Evolutionary conservation across 2,888 invertebrate species (phyloP).

Genomic region (Dasypolia templi): DNA sequence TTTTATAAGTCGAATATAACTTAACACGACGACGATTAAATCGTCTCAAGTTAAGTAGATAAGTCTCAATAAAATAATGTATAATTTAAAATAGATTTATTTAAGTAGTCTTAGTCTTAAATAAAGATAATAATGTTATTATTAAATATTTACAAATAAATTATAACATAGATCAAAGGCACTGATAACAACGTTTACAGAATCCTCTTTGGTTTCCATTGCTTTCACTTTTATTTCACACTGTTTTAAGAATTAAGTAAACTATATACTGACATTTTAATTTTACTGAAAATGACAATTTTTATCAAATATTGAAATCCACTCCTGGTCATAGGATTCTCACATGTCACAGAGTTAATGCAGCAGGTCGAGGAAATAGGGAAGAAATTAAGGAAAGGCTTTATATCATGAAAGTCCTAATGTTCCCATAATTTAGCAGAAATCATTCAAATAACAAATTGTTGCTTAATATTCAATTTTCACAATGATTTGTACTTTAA

Average conservation of each 20-base stretch:
- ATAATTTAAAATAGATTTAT: slow-evolving; percentile 17
- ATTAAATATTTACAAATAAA: slow-evolving; percentile 60
- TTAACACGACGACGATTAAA: too few species aligned
- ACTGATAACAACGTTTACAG: slow-evolving; percentile 46
- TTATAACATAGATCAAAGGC: slow-evolving; percentile 44
- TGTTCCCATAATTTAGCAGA: not conserved
- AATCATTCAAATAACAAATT: not conserved
- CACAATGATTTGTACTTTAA: not conserved
- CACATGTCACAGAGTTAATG: not conserved
- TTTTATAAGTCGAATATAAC: not conserved
- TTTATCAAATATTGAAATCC: not conserved
- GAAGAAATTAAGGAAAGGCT: not conserved
- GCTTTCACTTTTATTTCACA: not conserved
- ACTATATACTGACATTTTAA: not conserved
- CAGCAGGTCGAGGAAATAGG: not conserved
- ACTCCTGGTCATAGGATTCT: not conserved
- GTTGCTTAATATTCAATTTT: not conserved
- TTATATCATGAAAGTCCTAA: not conserved
- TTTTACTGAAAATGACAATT: too few species aligned
- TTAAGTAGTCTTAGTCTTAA: slow-evolving; percentile 19
- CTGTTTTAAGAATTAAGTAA: not conserved
- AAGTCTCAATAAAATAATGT: not conserved
- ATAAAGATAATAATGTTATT: slow-evolving; percentile 7
- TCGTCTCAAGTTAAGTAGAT: too few species aligned
- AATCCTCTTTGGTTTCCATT: slow-evolving; percentile 61